phyloP scores from a whole-genome alignment of 2,113 vertebrate genomes.

The Corynorhinus townsendii region DNA sequence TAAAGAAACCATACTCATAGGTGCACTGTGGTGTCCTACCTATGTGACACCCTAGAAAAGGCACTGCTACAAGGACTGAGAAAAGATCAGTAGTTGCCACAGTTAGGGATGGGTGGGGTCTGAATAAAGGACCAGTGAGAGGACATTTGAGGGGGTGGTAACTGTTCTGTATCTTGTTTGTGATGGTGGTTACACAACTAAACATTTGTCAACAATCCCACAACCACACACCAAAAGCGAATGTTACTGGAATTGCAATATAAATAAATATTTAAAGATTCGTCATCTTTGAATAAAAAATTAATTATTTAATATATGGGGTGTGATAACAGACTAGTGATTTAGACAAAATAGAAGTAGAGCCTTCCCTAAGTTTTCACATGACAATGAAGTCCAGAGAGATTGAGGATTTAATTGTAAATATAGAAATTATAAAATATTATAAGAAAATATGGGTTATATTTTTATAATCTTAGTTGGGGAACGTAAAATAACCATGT shows the following conservation, averaged over 20 bases:
- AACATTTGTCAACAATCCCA: neutral
- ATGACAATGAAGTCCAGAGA: neutral
- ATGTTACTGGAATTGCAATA: neutral
- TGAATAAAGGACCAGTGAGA: too few species aligned
- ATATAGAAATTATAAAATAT: neutral
- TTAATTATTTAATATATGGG: neutral
- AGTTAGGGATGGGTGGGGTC: neutral
- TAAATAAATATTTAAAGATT: neutral
- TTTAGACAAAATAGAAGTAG: neutral
- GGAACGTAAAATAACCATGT: neutral
- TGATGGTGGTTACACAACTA: neutral
- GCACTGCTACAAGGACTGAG: neutral
- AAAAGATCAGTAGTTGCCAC: neutral
- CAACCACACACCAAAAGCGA: neutral
- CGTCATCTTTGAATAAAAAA: neutral
- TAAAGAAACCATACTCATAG: neutral
- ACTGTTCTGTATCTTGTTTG: neutral
- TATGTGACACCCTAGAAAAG: neutral
- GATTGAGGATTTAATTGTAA: neutral
- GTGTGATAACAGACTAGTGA: neutral
- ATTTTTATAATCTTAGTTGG: neutral
- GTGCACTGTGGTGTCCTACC: fast-evolving
- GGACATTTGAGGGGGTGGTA: neutral
- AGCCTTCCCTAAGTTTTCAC: neutral
- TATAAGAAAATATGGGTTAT: neutral